phyloP scores from a whole-genome alignment of 2,797 vertebrate species.

The Enteromius afrohamiltoni region DNA sequence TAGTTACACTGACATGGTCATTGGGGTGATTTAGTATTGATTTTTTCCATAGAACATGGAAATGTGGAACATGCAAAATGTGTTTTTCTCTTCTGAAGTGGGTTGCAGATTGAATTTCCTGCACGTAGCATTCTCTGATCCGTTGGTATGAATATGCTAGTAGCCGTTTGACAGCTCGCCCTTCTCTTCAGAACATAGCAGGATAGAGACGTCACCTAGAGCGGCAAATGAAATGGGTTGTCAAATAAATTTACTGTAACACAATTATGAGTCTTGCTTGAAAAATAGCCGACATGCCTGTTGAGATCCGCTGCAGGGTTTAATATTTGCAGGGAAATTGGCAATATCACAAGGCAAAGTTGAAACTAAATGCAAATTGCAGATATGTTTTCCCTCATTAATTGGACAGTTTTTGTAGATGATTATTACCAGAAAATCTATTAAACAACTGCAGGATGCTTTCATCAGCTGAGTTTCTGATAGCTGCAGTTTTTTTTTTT shows the following conservation, averaged over 20 bases:
- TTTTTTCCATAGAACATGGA: background rate
- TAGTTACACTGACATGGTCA: background rate
- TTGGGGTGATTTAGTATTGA: background rate
- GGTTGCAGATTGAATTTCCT: conserved; percentile 26
- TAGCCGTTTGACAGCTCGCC: conserved; percentile 33
- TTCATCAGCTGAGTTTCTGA: background rate
- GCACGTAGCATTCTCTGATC: background rate
- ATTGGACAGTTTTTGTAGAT: conserved; percentile 66
- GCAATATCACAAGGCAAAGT: conserved; percentile 73
- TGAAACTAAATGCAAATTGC: conserved; percentile 72
- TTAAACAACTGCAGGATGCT: conserved; percentile 49
- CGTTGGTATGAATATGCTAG: conserved; percentile 27
- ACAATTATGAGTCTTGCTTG: conserved; percentile 77
- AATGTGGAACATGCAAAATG: conserved; percentile 1
- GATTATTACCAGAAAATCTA: conserved; percentile 59
- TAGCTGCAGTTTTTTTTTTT: background rate
- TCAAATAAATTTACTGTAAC: conserved; percentile 79
- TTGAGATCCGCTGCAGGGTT: conserved; percentile 60
- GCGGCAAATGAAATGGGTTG: conserved; percentile 80
- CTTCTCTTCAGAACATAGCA: conserved; percentile 34
- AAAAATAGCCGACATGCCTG: conserved; percentile 67
- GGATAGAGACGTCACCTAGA: conserved; percentile 76
- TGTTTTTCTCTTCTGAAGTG: conserved; percentile 13
- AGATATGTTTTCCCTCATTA: conserved; percentile 66
- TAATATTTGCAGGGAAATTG: conserved; percentile 71